Conservation (phyloP, 2,113 vertebrate species). For the Irena cyanogastra region DNA sequence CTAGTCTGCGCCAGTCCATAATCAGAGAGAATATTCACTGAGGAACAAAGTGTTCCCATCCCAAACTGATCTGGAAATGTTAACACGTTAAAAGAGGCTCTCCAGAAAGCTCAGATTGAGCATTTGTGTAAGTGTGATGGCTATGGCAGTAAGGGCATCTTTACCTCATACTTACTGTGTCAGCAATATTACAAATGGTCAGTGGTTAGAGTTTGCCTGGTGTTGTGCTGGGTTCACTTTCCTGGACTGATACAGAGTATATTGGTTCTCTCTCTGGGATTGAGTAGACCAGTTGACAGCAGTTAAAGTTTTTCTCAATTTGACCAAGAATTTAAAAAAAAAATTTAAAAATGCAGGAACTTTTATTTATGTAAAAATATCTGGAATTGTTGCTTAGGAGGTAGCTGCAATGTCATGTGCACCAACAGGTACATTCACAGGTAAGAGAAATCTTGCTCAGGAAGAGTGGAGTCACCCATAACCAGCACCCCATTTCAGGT, state of each 20-base stretch:
- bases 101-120: background rate
- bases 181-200: background rate
- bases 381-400: background rate
- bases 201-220: background rate
- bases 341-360: background rate
- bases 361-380: slow-evolving; percentile 30
- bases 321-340: background rate
- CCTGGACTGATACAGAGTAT: background rate
- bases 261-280: background rate
- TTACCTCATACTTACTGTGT: background rate
- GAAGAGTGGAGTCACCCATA: background rate
- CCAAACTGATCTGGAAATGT: background rate
- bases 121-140: background rate
- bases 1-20: background rate
- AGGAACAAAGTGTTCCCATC: rapidly evolving
- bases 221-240: background rate
- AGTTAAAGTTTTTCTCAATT: background rate
- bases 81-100: background rate
- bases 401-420: background rate
- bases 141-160: background rate
- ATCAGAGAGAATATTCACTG: background rate
- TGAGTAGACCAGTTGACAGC: background rate
- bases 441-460: background rate
- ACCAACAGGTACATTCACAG: background rate
- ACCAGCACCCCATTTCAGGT: slow-evolving; percentile 65